phyloP scores from a whole-genome alignment of 2,113 vertebrate genomes.

The Carettochelys insculpta region DNA sequence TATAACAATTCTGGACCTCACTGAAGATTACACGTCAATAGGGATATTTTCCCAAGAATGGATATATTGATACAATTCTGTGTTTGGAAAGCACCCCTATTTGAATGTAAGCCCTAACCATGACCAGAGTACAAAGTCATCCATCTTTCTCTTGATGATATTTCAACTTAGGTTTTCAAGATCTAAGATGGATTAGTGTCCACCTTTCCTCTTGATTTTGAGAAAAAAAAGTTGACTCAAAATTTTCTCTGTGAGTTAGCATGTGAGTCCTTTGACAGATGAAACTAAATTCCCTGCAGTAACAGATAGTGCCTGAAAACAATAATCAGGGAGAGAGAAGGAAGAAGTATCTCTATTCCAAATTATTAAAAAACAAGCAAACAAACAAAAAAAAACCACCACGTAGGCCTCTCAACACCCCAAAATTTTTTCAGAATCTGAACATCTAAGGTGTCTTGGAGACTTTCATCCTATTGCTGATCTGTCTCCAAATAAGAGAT shows the following conservation, averaged over 20 bases:
- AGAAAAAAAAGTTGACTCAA: neutral
- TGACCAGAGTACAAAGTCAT: neutral
- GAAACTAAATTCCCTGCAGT: neutral
- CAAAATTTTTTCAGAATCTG: neutral
- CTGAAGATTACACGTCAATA: neutral
- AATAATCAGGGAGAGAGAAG: neutral
- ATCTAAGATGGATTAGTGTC: neutral
- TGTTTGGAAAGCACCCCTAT: neutral
- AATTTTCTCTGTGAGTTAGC: neutral
- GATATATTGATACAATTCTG: neutral
- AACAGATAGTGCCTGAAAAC: neutral
- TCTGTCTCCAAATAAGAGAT: neutral
- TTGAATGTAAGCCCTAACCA: fast-evolving
- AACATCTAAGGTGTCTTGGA: neutral
- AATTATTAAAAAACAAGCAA: no score
- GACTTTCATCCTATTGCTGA: neutral
- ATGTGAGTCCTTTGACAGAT: neutral
- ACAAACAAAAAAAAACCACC: no score
- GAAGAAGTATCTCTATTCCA: no score
- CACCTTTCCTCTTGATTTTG: neutral
- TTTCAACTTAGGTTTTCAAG: no score
- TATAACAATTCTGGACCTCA: neutral
- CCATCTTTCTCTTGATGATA: neutral
- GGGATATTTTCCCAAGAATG: neutral
- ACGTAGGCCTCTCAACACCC: no score